Conservation (phyloP, 2,888 invertebrate species). For the Azorinus chamasolen region DNA sequence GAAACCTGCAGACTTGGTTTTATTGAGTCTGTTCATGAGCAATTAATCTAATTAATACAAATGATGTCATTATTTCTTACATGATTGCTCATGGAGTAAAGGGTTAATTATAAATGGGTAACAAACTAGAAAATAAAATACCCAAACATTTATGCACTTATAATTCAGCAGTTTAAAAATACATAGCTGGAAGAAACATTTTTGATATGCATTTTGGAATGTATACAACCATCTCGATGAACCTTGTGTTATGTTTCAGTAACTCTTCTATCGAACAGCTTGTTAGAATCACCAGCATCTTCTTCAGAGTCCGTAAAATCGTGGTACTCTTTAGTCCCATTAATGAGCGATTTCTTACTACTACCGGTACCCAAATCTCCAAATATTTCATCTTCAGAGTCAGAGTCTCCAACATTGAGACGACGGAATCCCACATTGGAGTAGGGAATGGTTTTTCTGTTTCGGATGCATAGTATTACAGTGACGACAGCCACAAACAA, state of each 20-base stretch:
- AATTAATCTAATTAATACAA: no score
- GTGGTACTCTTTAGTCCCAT: slow-evolving; percentile 58
- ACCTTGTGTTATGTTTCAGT: slow-evolving; percentile 27
- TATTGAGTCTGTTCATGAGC: no score
- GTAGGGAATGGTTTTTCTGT: slow-evolving; percentile 55
- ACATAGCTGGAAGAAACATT: not conserved
- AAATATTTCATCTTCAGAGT: slow-evolving; percentile 67
- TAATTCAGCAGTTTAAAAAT: no score
- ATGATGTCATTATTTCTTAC: no score
- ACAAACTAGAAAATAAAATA: no score
- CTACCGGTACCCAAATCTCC: slow-evolving; percentile 54
- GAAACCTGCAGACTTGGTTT: no score
- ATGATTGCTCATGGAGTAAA: no score
- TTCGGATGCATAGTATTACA: slow-evolving; percentile 67
- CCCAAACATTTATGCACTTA: no score
- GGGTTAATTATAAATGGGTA: no score
- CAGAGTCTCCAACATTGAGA: slow-evolving; percentile 68
- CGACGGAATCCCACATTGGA: slow-evolving; percentile 72
- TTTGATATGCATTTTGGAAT: slow-evolving; percentile 17
- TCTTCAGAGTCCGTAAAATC: slow-evolving; percentile 58
- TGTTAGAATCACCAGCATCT: slow-evolving; percentile 62
- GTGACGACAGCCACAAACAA: slow-evolving; percentile 71
- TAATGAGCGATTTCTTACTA: slow-evolving; percentile 19
- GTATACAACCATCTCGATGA: not conserved
- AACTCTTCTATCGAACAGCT: slow-evolving; percentile 61